phyloP scores from a whole-genome alignment of 2,888 invertebrate genomes.

The Campopleginae sp. region DNA sequence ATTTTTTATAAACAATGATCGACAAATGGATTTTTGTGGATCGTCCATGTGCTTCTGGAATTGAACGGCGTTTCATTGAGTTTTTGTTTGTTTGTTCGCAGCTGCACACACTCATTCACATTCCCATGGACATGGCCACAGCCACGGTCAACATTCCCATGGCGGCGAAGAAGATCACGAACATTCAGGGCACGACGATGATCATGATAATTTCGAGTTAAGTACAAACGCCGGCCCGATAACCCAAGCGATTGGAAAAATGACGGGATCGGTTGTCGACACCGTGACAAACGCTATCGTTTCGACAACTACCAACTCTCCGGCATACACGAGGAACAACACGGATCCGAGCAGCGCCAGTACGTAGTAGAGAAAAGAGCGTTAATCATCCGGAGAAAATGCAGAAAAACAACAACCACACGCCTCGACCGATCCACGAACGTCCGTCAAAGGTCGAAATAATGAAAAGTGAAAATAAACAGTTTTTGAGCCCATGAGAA shows the following conservation, averaged over 20 bases:
- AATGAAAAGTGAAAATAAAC: neutral
- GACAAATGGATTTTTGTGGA: neutral
- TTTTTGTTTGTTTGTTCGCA: conserved; percentile 71
- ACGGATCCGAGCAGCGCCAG: conserved; percentile 21
- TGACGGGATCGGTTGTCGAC: conserved; percentile 75
- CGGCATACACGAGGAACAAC: conserved; percentile 28
- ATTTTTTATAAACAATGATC: neutral
- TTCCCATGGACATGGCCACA: conserved; percentile 75
- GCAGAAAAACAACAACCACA: conserved; percentile 1
- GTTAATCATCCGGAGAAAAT: neutral
- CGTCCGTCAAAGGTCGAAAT: neutral
- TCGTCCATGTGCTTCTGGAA: neutral
- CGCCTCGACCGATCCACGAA: neutral
- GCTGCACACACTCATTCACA: conserved; percentile 80
- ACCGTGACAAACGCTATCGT: conserved; percentile 71
- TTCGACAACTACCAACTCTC: conserved; percentile 65
- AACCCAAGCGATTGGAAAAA: conserved; percentile 71
- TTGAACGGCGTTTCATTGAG: neutral
- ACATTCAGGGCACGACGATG: conserved; percentile 63
- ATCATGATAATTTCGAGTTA: conserved; percentile 58
- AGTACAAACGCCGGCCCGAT: conserved; percentile 55
- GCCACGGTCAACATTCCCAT: conserved; percentile 76
- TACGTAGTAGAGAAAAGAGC: conserved; percentile 46
- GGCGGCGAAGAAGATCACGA: conserved; percentile 65
- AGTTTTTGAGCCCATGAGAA: neutral